phyloP scores from a whole-genome alignment of 2,797 vertebrate species.

The Acipenser ruthenus region DNA sequence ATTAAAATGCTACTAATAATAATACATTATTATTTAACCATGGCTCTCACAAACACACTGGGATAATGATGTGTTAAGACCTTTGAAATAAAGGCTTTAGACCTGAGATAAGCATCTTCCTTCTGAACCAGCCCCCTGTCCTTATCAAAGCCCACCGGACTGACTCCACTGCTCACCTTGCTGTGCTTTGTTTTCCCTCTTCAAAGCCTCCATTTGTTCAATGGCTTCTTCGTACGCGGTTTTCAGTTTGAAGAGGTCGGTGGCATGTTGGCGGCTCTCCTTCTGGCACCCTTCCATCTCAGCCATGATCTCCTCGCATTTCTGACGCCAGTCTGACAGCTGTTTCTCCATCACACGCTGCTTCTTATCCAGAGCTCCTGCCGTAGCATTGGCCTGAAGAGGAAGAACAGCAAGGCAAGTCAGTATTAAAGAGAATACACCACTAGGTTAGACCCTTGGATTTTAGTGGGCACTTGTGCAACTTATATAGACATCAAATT shows the following conservation, averaged over 20 bases:
- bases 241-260: conserved; percentile 70
- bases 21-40: neutral
- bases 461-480: too few species aligned
- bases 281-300: conserved; percentile 71
- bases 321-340: conserved; percentile 65
- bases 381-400: conserved; percentile 47
- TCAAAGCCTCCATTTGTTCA: conserved; percentile 59
- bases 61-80: too few species aligned
- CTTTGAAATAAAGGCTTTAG: too few species aligned
- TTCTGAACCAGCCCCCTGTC: too few species aligned
- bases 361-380: conserved; percentile 65
- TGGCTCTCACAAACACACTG: neutral
- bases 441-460: too few species aligned
- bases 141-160: too few species aligned
- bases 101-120: too few species aligned
- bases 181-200: conserved; percentile 63
- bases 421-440: neutral
- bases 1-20: too few species aligned
- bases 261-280: conserved; percentile 58
- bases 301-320: conserved; percentile 62
- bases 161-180: conserved; percentile 49
- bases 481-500: too few species aligned
- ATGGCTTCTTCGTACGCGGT: conserved; percentile 60
- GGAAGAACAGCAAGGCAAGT: neutral
- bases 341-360: conserved; percentile 69